Evolutionary conservation across 2,888 invertebrate species (phyloP).

Genomic region (Leucophenga maculata): DNA sequence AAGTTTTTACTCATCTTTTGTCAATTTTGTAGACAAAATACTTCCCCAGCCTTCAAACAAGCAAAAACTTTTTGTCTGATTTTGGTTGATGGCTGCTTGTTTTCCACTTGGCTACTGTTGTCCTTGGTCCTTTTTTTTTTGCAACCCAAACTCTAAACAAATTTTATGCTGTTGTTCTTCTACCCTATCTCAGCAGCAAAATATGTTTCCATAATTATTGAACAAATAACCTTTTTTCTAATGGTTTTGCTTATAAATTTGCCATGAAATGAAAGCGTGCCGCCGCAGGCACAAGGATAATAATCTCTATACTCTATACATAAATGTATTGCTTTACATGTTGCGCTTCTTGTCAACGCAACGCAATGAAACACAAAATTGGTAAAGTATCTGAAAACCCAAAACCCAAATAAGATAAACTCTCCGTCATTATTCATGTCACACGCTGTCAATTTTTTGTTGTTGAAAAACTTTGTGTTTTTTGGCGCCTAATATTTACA

Average conservation of each 20-base stretch:
- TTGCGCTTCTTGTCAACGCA: slow-evolving; percentile 11
- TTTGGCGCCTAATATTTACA: background rate
- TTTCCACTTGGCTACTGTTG: background rate
- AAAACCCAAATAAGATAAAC: slow-evolving; percentile 11
- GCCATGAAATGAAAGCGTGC: background rate
- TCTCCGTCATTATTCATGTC: background rate
- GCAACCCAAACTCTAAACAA: background rate
- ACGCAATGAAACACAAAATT: too few relatives aligned
- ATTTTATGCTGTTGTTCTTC: background rate
- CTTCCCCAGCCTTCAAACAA: too few relatives aligned
- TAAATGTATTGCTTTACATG: slow-evolving; percentile 13
- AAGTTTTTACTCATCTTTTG: too few relatives aligned
- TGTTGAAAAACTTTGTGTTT: background rate
- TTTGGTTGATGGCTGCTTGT: background rate
- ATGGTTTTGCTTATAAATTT: background rate
- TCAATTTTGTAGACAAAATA: too few relatives aligned
- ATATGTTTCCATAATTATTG: slow-evolving; percentile 18
- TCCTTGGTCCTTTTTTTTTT: slow-evolving; percentile 1
- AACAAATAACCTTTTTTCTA: slow-evolving; percentile 3
- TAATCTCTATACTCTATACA: too few relatives aligned
- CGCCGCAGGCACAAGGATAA: too few relatives aligned
- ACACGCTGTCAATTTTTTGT: background rate
- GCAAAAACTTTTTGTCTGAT: too few relatives aligned
- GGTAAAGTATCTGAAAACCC: background rate
- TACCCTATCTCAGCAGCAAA: background rate